These are phyloP conservation scores for Mormoops blainvillei DNA, from an alignment of 2,113 vertebrate genomes.

Conservation along the genomic window DNA sequence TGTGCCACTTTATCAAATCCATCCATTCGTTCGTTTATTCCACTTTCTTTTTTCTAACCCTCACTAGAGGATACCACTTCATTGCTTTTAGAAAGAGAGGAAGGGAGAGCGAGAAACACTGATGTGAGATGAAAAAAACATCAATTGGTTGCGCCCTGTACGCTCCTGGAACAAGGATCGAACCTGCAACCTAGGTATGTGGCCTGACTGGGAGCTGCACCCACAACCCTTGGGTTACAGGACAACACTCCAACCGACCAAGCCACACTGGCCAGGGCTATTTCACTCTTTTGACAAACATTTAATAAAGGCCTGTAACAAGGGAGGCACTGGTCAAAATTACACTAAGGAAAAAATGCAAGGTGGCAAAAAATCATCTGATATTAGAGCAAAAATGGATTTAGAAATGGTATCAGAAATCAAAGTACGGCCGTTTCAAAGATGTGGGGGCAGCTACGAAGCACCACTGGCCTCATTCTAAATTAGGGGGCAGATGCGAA, in stretches of 20 bases:
- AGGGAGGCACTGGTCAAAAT: background rate
- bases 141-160: too few relatives aligned
- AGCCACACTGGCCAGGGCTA: too few relatives aligned
- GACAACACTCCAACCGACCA: too few relatives aligned
- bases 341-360: background rate
- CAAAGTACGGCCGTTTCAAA: background rate
- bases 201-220: too few relatives aligned
- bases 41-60: too few relatives aligned
- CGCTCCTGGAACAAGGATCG: too few relatives aligned
- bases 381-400: background rate
- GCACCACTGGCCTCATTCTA: background rate
- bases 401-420: background rate
- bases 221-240: too few relatives aligned
- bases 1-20: background rate
- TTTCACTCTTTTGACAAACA: background rate
- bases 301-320: background rate
- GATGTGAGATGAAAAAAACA: too few relatives aligned
- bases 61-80: too few relatives aligned
- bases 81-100: too few relatives aligned
- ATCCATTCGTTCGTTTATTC: fast-evolving
- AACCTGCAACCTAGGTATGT: too few relatives aligned
- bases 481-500: background rate
- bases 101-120: too few relatives aligned
- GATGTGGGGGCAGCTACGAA: background rate
- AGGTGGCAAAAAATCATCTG: background rate